Evolutionary conservation across 2,888 invertebrate species (phyloP), one percentile per base, ranked within the genome.

Genomic region (Pristionchus exspectatus): DNA sequence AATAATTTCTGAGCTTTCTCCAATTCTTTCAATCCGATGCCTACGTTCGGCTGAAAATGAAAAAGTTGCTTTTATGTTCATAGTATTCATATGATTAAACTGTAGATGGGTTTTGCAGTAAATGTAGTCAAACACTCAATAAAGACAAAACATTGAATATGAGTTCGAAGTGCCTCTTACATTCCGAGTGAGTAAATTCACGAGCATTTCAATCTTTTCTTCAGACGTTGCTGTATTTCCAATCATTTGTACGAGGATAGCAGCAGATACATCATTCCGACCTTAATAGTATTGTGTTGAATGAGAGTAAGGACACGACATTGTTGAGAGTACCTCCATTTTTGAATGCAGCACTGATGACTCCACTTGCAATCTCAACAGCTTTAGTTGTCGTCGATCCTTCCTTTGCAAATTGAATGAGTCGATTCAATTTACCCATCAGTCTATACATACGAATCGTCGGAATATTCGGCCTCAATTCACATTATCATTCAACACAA

Each of bases 271-370:
- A n/a, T 38, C 50, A 33, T 77, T 44, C 1, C 50, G 77, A n/a
- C 77, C 77, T 77, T 5, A 50, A 77, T 14, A 38, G 30, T 69
- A 74, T 38, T 1, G 30, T 21, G 74, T 38, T 38, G 38, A 38
- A 18, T 18, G 14, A 7, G 30, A 74, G 18, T 74, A 18, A 30
- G 30, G 38, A 74, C 2, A 69, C 14, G 33, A 74, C 18, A 21
- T 21, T 24, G 16, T 74, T 66, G 63, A 72, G 12, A 9, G 30
- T 50, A 77, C 77, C 77, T 16, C 10, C 77, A 77, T 9, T 77
- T 44, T 77, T 77, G 44, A 77, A 77, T 44, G 77, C 38, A 77
- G 77, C 77, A 77, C 18, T 77, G 21, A 77, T 50, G 12, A 77
- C 44, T 24, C 24, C 44, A 44, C 21, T 44, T 9, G 33, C 50